Conservation (phyloP, 2,113 vertebrate genomes). For the Cyprinodon brontotheroides region DNA sequence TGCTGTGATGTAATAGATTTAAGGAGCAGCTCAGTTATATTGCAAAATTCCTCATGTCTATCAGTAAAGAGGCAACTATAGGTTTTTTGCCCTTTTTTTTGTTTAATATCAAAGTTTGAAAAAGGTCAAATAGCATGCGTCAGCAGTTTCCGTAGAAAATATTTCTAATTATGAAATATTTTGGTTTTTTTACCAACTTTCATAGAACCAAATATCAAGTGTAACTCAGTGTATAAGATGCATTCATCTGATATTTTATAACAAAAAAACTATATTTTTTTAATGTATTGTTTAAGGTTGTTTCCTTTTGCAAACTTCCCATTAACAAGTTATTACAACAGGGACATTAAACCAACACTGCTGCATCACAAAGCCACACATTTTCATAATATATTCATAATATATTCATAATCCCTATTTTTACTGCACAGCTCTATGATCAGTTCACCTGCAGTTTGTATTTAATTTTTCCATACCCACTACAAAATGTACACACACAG, state of each 20-base stretch:
- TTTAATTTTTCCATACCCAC: slow-evolving; percentile 38
- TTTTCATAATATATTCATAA: slow-evolving; percentile 39
- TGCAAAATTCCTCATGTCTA: not conserved
- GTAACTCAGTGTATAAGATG: not conserved
- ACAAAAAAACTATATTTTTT: not conserved
- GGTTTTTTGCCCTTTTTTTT: not conserved
- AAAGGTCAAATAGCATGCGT: not conserved
- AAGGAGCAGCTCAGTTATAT: not conserved
- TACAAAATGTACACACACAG: not conserved
- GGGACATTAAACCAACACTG: slow-evolving; percentile 6
- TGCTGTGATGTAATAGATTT: not conserved
- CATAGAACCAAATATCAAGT: not conserved
- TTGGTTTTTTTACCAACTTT: not conserved
- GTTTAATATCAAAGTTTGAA: not conserved
- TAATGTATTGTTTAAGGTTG: not conserved
- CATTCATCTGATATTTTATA: not conserved
- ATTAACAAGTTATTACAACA: not conserved
- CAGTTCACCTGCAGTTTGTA: slow-evolving; percentile 69
- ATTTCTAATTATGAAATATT: not conserved
- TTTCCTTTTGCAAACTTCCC: not conserved
- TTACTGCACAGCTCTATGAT: slow-evolving; percentile 11
- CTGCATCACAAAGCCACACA: slow-evolving; percentile 1
- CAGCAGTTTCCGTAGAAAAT: not conserved
- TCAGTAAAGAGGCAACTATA: not conserved
- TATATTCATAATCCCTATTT: not conserved